Evolutionary conservation across 2,888 invertebrate species (phyloP).

Genomic region (Apamea epomidion): DNA sequence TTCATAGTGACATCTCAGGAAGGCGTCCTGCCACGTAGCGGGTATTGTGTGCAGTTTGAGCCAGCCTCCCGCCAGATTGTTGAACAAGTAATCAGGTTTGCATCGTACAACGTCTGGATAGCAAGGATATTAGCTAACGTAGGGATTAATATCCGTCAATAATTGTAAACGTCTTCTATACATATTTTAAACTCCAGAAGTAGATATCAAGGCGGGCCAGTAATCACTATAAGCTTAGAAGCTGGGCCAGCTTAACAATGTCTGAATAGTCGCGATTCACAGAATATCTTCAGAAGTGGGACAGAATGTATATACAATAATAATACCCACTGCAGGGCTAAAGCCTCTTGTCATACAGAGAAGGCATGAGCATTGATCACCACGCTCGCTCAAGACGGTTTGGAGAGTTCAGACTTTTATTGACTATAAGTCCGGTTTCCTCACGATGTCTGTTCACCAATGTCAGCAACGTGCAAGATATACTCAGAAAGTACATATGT

Average conservation of each 20-base stretch:
- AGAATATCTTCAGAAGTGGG: not conserved
- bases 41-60: slow-evolving; percentile 6
- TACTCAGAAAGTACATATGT: not conserved
- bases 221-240: not conserved
- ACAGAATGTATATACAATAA: not conserved
- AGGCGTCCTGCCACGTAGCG: slow-evolving; percentile 23
- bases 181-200: not conserved
- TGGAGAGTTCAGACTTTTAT: not conserved
- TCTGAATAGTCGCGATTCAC: not conserved
- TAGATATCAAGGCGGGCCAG: not conserved
- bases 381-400: not conserved
- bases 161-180: not conserved
- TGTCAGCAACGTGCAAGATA: not conserved
- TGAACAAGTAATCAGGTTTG: slow-evolving; percentile 31
- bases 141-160: too few species aligned
- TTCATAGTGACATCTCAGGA: slow-evolving; percentile 30
- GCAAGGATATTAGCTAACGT: not conserved
- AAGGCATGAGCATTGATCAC: not conserved
- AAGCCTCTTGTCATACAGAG: not conserved
- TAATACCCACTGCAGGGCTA: not conserved
- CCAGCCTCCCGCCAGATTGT: not conserved
- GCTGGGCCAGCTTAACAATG: not conserved
- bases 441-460: not conserved
- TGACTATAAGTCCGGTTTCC: not conserved
- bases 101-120: slow-evolving; percentile 18